Conservation (phyloP, 2,113 vertebrate species). For the Platanista minor region DNA sequence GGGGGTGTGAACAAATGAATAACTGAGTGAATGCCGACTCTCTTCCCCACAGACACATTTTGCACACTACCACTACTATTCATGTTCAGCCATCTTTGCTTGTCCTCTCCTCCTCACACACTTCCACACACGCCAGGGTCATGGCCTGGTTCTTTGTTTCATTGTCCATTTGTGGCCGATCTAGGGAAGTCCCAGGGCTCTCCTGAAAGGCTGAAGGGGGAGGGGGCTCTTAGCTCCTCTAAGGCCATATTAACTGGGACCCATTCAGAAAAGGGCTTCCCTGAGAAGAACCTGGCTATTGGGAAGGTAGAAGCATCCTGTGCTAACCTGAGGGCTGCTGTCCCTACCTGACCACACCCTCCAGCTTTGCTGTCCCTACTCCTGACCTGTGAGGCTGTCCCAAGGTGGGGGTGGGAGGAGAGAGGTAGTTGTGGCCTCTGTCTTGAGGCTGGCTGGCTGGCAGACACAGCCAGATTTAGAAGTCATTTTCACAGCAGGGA, state of each 20-base stretch:
- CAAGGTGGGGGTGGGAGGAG: slow-evolving; percentile 15
- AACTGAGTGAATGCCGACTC: neutral
- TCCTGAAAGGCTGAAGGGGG: neutral
- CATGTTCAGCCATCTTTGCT: neutral
- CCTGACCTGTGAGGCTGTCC: neutral
- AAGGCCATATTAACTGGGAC: neutral
- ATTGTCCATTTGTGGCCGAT: neutral
- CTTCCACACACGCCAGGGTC: neutral
- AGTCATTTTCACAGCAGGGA: slow-evolving; percentile 79
- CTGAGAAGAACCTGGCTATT: neutral
- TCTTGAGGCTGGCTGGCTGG: slow-evolving; percentile 57
- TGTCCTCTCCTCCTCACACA: neutral
- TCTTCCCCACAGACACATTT: neutral
- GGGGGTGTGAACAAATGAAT: neutral
- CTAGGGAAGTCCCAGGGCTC: neutral
- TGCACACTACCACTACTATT: neutral
- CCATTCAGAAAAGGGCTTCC: neutral
- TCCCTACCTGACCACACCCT: neutral
- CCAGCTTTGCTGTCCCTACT: neutral
- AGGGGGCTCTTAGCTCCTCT: neutral
- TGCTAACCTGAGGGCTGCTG: neutral
- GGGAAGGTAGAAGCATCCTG: neutral
- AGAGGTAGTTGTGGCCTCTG: slow-evolving; percentile 34
- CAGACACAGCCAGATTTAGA: slow-evolving; percentile 75
- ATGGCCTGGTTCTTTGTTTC: neutral